Evolutionary conservation across 2,888 invertebrate species (phyloP).

Genomic region (Macaria notata): DNA sequence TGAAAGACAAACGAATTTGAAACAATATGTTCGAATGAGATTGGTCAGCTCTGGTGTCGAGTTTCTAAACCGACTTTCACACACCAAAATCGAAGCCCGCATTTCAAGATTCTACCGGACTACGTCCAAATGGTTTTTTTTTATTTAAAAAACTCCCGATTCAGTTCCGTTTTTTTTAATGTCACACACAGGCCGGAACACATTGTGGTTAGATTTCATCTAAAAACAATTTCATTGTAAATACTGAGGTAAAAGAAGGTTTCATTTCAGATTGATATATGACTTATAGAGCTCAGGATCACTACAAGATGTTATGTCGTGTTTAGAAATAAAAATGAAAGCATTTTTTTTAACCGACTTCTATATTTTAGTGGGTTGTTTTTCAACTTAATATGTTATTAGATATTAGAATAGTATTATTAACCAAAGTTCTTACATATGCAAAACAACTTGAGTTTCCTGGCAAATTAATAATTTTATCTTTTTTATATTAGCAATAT

Average conservation of each 20-base stretch:
- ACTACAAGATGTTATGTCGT: constrained; percentile 17
- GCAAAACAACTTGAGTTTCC: too few relatives aligned
- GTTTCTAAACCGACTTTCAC: neutral
- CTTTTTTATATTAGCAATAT: too few relatives aligned
- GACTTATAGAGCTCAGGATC: constrained; percentile 25
- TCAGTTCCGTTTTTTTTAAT: constrained; percentile 32
- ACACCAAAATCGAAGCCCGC: constrained; percentile 24
- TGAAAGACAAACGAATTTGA: too few relatives aligned
- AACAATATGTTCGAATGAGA: too few relatives aligned
- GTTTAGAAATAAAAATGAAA: neutral
- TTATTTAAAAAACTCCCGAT: constrained; percentile 35
- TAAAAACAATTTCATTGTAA: constrained; percentile 47
- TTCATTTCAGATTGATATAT: constrained; percentile 39
- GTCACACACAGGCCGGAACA: constrained; percentile 50
- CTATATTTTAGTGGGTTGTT: too few relatives aligned
- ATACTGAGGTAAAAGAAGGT: constrained; percentile 58
- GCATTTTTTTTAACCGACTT: neutral
- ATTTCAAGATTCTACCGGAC: constrained; percentile 35
- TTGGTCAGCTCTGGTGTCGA: too few relatives aligned
- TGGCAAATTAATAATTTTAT: too few relatives aligned
- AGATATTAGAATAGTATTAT: too few relatives aligned
- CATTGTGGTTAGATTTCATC: constrained; percentile 52
- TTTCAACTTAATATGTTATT: too few relatives aligned
- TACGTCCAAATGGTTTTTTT: constrained; percentile 37
- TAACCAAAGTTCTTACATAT: too few relatives aligned